Evolutionary conservation across 2,797 vertebrate genomes (phyloP).

Genomic region (Semaprochilodus insignis): DNA sequence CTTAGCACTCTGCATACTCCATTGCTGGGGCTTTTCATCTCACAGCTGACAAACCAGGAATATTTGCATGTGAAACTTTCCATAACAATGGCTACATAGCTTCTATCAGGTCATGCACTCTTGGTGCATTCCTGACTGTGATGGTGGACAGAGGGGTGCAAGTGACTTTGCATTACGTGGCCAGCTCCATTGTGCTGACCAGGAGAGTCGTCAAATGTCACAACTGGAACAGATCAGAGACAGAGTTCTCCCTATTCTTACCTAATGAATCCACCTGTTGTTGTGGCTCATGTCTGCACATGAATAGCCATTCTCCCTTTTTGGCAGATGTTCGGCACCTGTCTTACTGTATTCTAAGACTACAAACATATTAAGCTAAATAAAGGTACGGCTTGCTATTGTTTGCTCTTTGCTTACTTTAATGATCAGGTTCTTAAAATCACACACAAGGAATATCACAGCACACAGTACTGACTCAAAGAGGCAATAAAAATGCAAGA

Average conservation of each 20-base stretch:
- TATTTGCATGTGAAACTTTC: slow-evolving; percentile 30
- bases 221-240: not conserved
- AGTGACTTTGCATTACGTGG: not conserved
- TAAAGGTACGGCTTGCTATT: not conserved
- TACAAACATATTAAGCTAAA: not conserved
- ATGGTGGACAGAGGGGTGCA: not conserved
- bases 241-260: not conserved
- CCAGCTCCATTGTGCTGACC: not conserved
- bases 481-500: not conserved
- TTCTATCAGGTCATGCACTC: not conserved
- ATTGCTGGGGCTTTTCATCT: not conserved
- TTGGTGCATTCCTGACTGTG: not conserved
- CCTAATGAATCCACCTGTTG: slow-evolving; percentile 7
- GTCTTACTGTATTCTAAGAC: not conserved
- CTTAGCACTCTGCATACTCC: not conserved
- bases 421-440: not conserved
- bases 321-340: too few species aligned
- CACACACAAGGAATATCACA: not conserved
- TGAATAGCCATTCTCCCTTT: too few species aligned
- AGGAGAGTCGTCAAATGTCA: not conserved
- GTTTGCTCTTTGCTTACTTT: not conserved
- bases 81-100: not conserved
- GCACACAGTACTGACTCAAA: not conserved
- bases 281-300: not conserved
- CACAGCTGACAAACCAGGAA: not conserved